Percentiles rank a stretch among this genome's conserved stretches.
phyloP scores from a whole-genome alignment of 2,888 invertebrate species.

The Pollenia angustigena region DNA sequence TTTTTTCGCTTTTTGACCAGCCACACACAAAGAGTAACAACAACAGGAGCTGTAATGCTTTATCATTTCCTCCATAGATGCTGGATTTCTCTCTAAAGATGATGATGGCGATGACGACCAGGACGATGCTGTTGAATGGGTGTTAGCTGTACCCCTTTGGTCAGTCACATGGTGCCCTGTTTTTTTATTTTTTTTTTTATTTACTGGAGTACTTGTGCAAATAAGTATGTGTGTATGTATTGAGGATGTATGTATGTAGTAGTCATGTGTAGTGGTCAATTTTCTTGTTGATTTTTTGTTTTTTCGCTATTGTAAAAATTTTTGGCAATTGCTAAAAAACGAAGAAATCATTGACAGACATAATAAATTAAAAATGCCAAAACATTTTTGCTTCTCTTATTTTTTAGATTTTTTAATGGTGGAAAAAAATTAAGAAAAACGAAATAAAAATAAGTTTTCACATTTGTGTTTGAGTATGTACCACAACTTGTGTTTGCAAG shows the following conservation, averaged over 20 bases:
- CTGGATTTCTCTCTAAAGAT: slow-evolving; percentile 11
- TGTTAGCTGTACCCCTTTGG: slow-evolving; percentile 62
- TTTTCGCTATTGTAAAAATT: slow-evolving; percentile 66
- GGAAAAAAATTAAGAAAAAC: slow-evolving; percentile 48
- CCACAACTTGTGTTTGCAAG: slow-evolving; percentile 28
- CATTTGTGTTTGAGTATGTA: slow-evolving; percentile 10
- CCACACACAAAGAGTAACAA: slow-evolving; percentile 18
- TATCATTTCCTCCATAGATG: slow-evolving; percentile 49
- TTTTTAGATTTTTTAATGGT: slow-evolving; percentile 66
- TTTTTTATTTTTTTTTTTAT: slow-evolving; percentile 13
- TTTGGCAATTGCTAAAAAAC: slow-evolving; percentile 80
- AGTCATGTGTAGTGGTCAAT: slow-evolving; percentile 60
- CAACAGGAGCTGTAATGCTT: slow-evolving; percentile 50
- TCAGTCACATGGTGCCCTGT: slow-evolving; percentile 45
- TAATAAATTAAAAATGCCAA: slow-evolving; percentile 81
- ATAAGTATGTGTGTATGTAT: not conserved
- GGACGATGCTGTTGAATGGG: slow-evolving; percentile 10
- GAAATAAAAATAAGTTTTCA: slow-evolving; percentile 48
- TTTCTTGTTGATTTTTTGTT: slow-evolving; percentile 50
- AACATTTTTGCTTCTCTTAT: slow-evolving; percentile 48
- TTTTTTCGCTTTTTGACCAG: slow-evolving; percentile 32
- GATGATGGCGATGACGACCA: slow-evolving; percentile 5
- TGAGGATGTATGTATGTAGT: not conserved
- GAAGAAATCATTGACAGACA: slow-evolving; percentile 83
- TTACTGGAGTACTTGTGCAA: not conserved